Percentiles rank a stretch among this genome's conserved stretches.
Conservation (phyloP, 2,888 invertebrate genomes). For the Hirtodrosophila duncani region DNA sequence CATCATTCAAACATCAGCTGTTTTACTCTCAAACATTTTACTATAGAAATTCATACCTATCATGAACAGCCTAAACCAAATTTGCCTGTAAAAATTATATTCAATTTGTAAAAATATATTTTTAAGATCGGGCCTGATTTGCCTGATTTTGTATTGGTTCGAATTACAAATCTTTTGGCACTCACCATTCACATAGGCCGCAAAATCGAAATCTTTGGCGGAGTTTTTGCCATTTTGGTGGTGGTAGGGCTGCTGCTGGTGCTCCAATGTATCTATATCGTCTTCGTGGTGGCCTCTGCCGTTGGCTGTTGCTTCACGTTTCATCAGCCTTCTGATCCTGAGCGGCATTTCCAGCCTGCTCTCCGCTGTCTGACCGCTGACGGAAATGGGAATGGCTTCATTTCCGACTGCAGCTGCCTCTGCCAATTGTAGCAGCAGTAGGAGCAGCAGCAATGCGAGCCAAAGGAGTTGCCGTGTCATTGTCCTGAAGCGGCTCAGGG, state of each 20-base stretch:
- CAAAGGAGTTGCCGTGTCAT: slow-evolving; percentile 14
- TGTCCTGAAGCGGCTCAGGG: slow-evolving; percentile 22
- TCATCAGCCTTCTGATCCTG: slow-evolving; percentile 17
- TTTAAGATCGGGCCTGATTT: too few relatives aligned
- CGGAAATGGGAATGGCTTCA: slow-evolving; percentile 51
- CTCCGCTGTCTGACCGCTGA: slow-evolving; percentile 6
- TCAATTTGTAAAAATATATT: too few relatives aligned
- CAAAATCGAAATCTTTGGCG: slow-evolving; percentile 41
- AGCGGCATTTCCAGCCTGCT: slow-evolving; percentile 6
- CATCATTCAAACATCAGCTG: too few relatives aligned
- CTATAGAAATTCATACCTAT: too few relatives aligned
- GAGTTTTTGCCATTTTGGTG: slow-evolving; percentile 4
- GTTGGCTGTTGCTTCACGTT: slow-evolving; percentile 12
- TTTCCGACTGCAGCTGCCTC: slow-evolving; percentile 41
- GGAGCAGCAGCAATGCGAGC: slow-evolving; percentile 6
- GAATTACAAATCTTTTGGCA: slow-evolving; percentile 4
- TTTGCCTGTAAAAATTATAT: too few relatives aligned
- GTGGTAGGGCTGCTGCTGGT: slow-evolving; percentile 2
- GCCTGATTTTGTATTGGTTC: too few relatives aligned
- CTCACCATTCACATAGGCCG: slow-evolving; percentile 63
- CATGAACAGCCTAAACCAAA: too few relatives aligned
- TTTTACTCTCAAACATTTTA: too few relatives aligned
- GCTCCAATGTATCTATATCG: neutral
- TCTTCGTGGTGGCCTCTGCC: neutral
- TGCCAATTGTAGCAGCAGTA: slow-evolving; percentile 7